A percentile compares a stretch with the other conserved stretches of the same genome.
Conservation (phyloP, 2,888 invertebrate genomes). For the Eilema sororculum region DNA sequence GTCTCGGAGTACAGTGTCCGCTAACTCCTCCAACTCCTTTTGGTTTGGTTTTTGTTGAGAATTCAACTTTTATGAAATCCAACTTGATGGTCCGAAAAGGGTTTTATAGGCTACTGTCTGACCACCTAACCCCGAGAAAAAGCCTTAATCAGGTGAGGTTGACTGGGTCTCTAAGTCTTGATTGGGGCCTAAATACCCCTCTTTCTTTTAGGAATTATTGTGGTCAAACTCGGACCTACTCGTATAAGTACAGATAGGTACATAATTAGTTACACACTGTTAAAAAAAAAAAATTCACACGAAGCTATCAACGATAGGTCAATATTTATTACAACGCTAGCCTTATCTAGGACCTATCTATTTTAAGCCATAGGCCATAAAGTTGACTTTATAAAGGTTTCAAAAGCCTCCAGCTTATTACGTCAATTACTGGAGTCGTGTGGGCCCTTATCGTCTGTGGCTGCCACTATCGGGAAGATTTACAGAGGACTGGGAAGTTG, state of each 20-base stretch:
- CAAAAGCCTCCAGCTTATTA: slow-evolving; percentile 71
- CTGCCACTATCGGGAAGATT: slow-evolving; percentile 76
- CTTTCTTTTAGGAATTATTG: not conserved
- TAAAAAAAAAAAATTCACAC: slow-evolving; percentile 34
- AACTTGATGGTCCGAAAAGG: too few relatives aligned
- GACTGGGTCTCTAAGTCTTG: not conserved
- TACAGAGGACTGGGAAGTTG: slow-evolving; percentile 65
- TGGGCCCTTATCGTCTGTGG: slow-evolving; percentile 72
- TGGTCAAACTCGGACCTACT: not conserved
- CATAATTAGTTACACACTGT: not conserved
- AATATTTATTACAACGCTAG: slow-evolving; percentile 42
- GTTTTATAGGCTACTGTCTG: too few relatives aligned
- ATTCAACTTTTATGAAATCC: too few relatives aligned
- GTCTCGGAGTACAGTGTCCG: too few relatives aligned
- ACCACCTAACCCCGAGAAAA: too few relatives aligned
- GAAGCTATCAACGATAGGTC: slow-evolving; percentile 18
- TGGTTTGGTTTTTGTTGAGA: too few relatives aligned
- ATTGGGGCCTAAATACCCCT: not conserved
- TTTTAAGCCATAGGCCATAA: slow-evolving; percentile 62
- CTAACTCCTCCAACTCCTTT: too few relatives aligned
- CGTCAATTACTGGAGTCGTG: slow-evolving; percentile 81
- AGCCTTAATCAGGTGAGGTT: not conserved
- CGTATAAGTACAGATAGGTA: too few relatives aligned
- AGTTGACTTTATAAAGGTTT: slow-evolving; percentile 57
- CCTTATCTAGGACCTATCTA: slow-evolving; percentile 63